Evolutionary conservation across 2,888 invertebrate genomes (phyloP).

Genomic region (Aphrophora alni): DNA sequence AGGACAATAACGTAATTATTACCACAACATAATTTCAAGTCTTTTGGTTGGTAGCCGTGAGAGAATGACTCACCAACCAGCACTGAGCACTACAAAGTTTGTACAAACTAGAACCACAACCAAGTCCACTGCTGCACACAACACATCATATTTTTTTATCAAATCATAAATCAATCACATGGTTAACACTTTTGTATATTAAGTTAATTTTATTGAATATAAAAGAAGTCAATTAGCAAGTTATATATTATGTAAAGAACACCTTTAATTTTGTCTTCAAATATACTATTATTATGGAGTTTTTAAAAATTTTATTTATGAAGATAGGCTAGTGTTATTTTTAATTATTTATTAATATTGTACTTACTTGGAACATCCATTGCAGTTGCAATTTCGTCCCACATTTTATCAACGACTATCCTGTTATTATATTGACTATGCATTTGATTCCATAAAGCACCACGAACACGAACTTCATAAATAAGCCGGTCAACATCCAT

Average conservation of each 20-base stretch:
- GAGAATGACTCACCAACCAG: neutral
- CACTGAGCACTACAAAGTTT: no score
- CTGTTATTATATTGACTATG: neutral
- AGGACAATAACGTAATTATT: neutral
- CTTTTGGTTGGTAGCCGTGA: neutral
- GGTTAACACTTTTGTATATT: no score
- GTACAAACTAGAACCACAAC: neutral
- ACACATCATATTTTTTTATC: no score
- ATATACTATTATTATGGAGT: no score
- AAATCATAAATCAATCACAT: no score
- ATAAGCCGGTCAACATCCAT: neutral
- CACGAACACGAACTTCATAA: neutral
- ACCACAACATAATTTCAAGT: neutral
- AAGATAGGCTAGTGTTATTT: no score
- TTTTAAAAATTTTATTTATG: no score
- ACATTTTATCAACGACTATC: neutral
- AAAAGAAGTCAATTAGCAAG: no score
- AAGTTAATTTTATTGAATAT: no score
- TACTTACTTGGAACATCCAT: slow-evolving; percentile 3
- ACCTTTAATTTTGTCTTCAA: no score
- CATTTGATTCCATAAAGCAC: slow-evolving; percentile 5
- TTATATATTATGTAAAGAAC: no score
- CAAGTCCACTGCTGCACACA: neutral
- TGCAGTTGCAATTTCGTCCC: neutral
- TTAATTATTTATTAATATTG: no score